Percentiles rank a stretch among this genome's conserved stretches.
These are phyloP conservation scores for Petrophora chlorosata DNA, from an alignment of 2,888 invertebrate species.

Conservation along the genomic window DNA sequence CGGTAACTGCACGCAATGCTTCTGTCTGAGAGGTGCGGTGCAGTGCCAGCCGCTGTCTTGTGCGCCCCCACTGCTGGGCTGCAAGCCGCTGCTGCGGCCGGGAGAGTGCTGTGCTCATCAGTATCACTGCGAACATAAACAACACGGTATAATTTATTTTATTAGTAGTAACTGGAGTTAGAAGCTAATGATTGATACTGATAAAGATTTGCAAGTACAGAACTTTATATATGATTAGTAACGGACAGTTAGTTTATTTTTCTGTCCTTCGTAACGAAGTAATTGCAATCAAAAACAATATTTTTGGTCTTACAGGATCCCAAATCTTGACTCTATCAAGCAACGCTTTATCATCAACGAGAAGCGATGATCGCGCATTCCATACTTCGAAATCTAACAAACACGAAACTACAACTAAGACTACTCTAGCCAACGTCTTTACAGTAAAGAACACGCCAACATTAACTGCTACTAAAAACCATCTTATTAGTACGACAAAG, in stretches of 20 bases:
- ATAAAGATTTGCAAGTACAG: no score
- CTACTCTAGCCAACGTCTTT: constrained; percentile 41
- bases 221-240: no score
- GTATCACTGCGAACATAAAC: constrained; percentile 87
- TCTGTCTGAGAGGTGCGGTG: constrained; percentile 89
- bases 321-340: constrained; percentile 35
- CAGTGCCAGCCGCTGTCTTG: constrained; percentile 91
- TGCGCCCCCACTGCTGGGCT: constrained; percentile 89
- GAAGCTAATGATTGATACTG: neutral
- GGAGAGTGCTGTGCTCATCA: constrained; percentile 94
- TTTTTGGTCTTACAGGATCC: constrained; percentile 41
- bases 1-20: constrained; percentile 90
- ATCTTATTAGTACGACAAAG: constrained; percentile 56
- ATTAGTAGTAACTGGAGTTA: no score
- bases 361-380: constrained; percentile 59
- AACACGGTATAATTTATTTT: constrained; percentile 31
- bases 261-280: no score
- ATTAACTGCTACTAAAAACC: constrained; percentile 45
- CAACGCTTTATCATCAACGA: constrained; percentile 49
- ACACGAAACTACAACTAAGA: constrained; percentile 55
- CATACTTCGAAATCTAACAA: constrained; percentile 51
- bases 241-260: no score
- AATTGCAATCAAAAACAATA: neutral
- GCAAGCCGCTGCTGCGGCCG: constrained; percentile 88
- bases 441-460: constrained; percentile 48